phyloP scores from a whole-genome alignment of 2,888 invertebrate genomes.

The Cryptosula pallasiana region DNA sequence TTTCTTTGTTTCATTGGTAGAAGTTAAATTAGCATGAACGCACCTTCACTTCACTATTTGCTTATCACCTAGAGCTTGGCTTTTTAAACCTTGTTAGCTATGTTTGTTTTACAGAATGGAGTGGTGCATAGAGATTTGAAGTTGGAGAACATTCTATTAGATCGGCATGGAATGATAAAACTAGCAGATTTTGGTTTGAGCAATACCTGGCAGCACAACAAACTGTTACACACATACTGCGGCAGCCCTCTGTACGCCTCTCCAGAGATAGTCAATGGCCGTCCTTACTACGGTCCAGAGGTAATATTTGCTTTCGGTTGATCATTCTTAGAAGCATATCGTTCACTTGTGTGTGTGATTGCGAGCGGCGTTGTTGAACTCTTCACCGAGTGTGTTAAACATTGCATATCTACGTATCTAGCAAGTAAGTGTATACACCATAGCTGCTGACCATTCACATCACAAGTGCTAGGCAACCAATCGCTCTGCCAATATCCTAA shows the following conservation, averaged over 20 bases:
- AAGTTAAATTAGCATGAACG: neutral
- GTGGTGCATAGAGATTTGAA: conserved; percentile 94
- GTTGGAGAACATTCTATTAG: conserved; percentile 87
- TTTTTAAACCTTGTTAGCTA: neutral
- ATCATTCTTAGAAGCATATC: too few relatives aligned
- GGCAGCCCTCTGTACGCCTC: conserved; percentile 94
- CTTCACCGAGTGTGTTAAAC: too few relatives aligned
- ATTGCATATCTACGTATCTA: too few relatives aligned
- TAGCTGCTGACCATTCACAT: neutral
- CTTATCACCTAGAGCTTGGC: neutral
- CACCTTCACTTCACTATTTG: neutral
- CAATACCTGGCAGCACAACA: conserved; percentile 86
- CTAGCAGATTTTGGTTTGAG: conserved; percentile 98
- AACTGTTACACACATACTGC: conserved; percentile 84
- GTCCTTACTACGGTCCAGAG: conserved; percentile 94
- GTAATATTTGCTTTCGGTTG: conserved; percentile 54
- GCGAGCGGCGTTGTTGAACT: too few relatives aligned
- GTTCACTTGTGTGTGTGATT: too few relatives aligned
- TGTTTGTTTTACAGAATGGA: conserved; percentile 63
- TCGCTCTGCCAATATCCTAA: neutral
- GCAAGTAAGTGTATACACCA: too few relatives aligned
- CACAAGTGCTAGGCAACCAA: neutral
- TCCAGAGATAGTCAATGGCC: conserved; percentile 94
- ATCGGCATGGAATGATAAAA: conserved; percentile 90
- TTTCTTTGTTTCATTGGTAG: conserved; percentile 2